phyloP scores from a whole-genome alignment of 2,113 vertebrate genomes.

The Oceanites oceanicus region DNA sequence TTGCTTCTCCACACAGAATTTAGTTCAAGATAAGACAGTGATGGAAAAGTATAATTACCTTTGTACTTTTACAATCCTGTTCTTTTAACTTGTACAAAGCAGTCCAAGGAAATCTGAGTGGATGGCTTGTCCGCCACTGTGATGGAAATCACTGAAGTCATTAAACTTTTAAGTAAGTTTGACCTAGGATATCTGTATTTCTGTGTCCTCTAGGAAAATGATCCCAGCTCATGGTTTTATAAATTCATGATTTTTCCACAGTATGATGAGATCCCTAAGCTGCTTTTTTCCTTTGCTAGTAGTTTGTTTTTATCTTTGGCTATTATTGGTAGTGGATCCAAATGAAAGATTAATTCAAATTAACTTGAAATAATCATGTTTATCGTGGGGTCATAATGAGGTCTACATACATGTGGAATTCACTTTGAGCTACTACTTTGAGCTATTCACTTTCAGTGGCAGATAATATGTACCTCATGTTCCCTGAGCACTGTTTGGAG shows the following conservation, averaged over 20 bases:
- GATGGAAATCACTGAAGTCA: not conserved
- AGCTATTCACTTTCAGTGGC: not conserved
- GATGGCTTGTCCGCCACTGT: not conserved
- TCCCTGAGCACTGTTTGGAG: not conserved
- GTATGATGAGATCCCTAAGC: not conserved
- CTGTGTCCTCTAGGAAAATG: not conserved
- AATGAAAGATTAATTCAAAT: not conserved
- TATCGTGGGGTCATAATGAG: not conserved
- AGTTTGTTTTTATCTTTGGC: not conserved
- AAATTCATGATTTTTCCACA: not conserved
- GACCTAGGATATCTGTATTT: not conserved
- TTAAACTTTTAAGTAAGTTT: not conserved
- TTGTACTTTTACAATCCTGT: not conserved
- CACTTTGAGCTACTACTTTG: not conserved
- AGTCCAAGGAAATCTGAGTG: not conserved
- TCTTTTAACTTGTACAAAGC: not conserved
- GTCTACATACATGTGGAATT: not conserved
- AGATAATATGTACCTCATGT: not conserved
- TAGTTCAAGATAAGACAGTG: not conserved
- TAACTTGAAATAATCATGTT: not conserved
- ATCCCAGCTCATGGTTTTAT: not conserved
- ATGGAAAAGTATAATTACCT: not conserved
- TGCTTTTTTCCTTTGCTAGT: not conserved
- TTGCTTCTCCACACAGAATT: not conserved
- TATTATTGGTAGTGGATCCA: not conserved